Percentiles rank a stretch among this genome's conserved stretches.
phyloP scores from a whole-genome alignment of 2,113 vertebrate genomes.

The Semicossyphus pulcher region DNA sequence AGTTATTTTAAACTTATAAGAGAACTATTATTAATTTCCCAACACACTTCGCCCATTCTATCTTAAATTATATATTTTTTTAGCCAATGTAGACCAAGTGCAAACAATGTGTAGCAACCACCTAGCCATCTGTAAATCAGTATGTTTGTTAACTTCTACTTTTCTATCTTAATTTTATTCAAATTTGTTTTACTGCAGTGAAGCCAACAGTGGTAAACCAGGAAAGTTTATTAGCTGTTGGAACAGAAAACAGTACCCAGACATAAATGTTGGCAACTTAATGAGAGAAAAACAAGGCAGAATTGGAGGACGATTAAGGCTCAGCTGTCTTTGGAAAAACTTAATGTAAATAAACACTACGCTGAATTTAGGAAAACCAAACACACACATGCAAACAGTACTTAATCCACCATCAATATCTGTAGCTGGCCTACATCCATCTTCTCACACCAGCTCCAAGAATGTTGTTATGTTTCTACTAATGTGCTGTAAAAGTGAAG shows the following conservation, averaged over 20 bases:
- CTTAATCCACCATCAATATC: not conserved
- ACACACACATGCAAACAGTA: not conserved
- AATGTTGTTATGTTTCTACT: slow-evolving; percentile 13
- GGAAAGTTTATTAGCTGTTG: not conserved
- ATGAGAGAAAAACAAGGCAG: not conserved
- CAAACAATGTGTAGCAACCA: not conserved
- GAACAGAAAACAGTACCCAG: not conserved
- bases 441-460: slow-evolving; percentile 10
- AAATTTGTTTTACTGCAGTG: not conserved
- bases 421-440: not conserved
- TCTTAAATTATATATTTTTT: too few species aligned
- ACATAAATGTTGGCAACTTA: not conserved
- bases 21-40: too few species aligned
- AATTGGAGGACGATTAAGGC: too few species aligned
- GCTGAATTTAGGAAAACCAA: not conserved
- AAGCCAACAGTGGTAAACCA: not conserved
- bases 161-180: too few species aligned
- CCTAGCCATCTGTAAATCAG: too few species aligned
- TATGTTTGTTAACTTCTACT: too few species aligned
- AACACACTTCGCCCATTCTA: too few species aligned
- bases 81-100: not conserved
- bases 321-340: too few species aligned
- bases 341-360: too few species aligned
- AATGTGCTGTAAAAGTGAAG: slow-evolving; percentile 27
- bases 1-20: too few species aligned